Evolutionary conservation across 2,797 vertebrate species (phyloP).

Genomic region (Peromyscus eremicus): DNA sequence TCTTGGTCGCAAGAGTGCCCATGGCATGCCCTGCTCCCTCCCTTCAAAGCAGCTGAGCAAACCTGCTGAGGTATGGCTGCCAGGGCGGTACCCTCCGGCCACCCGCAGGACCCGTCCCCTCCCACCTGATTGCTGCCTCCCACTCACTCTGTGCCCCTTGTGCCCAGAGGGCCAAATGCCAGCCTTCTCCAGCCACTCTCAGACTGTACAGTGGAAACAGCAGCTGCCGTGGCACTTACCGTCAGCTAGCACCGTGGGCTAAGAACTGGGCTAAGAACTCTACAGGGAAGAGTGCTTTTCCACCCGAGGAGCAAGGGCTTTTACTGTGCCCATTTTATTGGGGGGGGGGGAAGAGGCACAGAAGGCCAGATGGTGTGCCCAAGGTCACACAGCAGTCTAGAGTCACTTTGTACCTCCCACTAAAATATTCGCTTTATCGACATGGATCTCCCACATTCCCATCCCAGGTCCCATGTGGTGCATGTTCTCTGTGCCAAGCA

Average conservation of each 20-base stretch:
- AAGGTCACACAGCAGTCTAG: neutral
- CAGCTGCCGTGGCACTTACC: neutral
- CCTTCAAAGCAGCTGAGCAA: neutral
- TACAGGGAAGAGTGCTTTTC: neutral
- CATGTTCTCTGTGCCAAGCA: too few species aligned
- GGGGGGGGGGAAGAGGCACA: neutral
- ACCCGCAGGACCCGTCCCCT: neutral
- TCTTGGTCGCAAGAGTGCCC: neutral
- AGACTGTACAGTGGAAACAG: neutral
- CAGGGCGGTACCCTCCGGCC: neutral
- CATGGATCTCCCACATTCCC: neutral
- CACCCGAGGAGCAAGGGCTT: too few species aligned
- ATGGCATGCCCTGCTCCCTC: neutral
- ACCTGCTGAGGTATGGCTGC: neutral
- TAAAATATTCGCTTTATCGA: neutral
- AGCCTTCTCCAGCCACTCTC: neutral
- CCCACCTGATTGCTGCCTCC: neutral
- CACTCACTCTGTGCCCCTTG: neutral
- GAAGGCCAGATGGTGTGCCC: neutral
- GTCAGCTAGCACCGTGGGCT: neutral
- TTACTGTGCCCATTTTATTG: neutral
- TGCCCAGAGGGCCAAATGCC: neutral
- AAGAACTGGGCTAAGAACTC: neutral
- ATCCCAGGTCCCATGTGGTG: rapidly evolving
- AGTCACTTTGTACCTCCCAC: neutral